Evolutionary conservation across 2,797 vertebrate genomes (phyloP).

Genomic region (Psittacula derbiana): DNA sequence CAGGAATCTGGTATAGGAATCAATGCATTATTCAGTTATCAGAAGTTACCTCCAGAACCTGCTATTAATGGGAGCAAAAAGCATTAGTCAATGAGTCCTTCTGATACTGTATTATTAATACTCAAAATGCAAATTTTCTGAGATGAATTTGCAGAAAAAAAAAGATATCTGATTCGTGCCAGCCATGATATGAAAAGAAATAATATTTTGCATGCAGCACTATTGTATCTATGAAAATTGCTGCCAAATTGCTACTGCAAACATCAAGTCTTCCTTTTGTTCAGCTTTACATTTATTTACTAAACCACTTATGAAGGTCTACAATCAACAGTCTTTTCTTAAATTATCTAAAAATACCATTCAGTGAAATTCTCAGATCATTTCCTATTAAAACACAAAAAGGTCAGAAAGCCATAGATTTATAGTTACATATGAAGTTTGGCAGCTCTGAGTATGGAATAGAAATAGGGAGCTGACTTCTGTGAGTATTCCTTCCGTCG

Average conservation of each 20-base stretch:
- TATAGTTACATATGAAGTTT: neutral
- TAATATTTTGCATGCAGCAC: neutral
- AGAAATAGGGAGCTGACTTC: neutral
- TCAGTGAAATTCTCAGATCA: neutral
- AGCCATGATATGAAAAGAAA: neutral
- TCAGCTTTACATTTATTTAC: conserved; percentile 38
- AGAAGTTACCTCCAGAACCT: neutral
- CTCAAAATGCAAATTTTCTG: neutral
- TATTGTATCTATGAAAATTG: neutral
- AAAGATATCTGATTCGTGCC: neutral
- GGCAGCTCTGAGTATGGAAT: neutral
- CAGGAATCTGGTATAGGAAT: neutral
- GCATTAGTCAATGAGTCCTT: neutral
- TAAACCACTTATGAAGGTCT: neutral
- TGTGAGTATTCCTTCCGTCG: neutral
- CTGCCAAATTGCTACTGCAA: neutral
- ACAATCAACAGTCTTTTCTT: neutral
- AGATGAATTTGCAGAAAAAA: neutral
- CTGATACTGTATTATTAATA: neutral
- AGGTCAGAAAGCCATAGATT: neutral
- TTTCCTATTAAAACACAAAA: conserved; percentile 31
- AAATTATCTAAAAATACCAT: conserved; percentile 17
- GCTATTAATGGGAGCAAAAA: neutral
- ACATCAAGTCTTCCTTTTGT: conserved; percentile 23
- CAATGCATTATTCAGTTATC: neutral